Evolutionary conservation across 2,113 vertebrate species (phyloP), one percentile per base, ranked within the genome.

Genomic region (Mugil cephalus): DNA sequence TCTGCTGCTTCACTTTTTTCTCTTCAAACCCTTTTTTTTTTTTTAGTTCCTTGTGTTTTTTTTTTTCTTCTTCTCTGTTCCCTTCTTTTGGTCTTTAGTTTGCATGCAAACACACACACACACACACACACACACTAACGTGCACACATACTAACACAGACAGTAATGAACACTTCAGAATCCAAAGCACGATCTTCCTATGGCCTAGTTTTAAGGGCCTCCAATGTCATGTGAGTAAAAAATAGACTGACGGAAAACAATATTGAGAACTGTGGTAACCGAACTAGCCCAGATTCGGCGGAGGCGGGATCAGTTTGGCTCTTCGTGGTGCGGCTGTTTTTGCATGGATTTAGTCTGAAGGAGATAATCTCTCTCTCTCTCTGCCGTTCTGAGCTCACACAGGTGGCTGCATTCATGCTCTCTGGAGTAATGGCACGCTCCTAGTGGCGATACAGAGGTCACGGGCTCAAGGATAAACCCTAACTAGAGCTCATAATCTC

Each of bases 141-240:
- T 64, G 52, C 18, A 45, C 54, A 67, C 34, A 74, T 54, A 55
- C 71, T 10, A 7, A 66, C 68, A 78, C 70, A 59, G 4, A 45
- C 30, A 64, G 19, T 83, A 79, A 87, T 87, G 84, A 87, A 88
- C 76, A 82, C 69, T 84, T 88, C 61, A 79, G 81, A 82, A 91
- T 80, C 80, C 87, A 76, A 91, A 81, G 81, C 85, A 87, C 71
- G 54, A 79, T 90, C 82, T 89, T 91, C 66, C 70, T 82, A 79
- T 90, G 88, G 82, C 88, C 85, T 87, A 86, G 64, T 86, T 88
- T 87, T 77, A 86, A 80, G 40, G 85, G 77, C 80, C 82, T 88
- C 79, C 80, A 76, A 77, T 87, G 80, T 88, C 80, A 82, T 79
- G 56, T 43, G 42, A 86, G 84, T 73, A 73, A 85, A 87, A 87